phyloP scores from a whole-genome alignment of 2,797 vertebrate genomes.

The Chloroceryle inda region DNA sequence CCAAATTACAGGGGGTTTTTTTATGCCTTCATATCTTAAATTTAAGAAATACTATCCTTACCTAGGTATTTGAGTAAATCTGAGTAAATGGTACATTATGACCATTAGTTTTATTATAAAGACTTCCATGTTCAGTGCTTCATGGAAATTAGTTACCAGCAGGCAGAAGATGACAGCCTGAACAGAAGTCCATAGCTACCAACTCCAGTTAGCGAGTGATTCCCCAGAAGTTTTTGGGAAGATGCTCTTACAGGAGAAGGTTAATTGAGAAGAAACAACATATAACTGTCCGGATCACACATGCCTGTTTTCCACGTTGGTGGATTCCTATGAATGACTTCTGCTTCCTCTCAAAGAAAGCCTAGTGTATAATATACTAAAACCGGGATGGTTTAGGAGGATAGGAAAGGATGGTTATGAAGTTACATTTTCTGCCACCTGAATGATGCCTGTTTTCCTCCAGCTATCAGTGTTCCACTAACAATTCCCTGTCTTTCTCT shows the following conservation, averaged over 20 bases:
- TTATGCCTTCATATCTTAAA: not conserved
- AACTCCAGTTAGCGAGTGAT: not conserved
- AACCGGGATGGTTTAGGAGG: not conserved
- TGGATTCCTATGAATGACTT: not conserved
- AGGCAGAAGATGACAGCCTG: not conserved
- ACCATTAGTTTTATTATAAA: not conserved
- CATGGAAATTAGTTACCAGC: not conserved
- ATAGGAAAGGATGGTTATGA: not conserved
- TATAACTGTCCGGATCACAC: not conserved
- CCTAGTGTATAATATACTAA: not conserved
- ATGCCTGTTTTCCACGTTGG: not conserved
- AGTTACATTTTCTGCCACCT: not conserved
- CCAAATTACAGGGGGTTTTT: not conserved
- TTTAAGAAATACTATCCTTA: not conserved
- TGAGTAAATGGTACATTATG: not conserved
- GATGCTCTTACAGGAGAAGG: not conserved
- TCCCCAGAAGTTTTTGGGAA: not conserved
- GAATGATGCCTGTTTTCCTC: fast-evolving
- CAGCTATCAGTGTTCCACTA: not conserved
- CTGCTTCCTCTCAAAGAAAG: not conserved
- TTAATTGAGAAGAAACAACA: not conserved
- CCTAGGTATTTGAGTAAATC: not conserved
- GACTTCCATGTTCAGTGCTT: not conserved
- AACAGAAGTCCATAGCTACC: not conserved
- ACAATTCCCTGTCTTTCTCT: not conserved